These are phyloP conservation scores for Drosophila borealis DNA, from an alignment of 2,888 invertebrate species.

Conservation along the genomic window DNA sequence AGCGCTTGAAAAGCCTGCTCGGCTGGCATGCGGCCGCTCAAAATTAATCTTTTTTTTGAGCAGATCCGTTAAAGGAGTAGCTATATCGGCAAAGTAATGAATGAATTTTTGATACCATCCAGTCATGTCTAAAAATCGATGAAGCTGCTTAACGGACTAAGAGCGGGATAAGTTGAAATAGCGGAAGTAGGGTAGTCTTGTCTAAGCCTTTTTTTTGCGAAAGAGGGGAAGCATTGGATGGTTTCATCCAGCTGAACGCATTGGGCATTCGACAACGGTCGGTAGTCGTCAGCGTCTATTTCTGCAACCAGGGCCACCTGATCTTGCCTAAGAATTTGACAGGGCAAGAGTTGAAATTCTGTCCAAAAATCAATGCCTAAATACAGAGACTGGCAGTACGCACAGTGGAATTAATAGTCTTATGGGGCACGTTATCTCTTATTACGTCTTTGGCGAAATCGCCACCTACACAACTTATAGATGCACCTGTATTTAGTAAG, in stretches of 20 bases:
- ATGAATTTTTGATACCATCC: slow-evolving; percentile 3
- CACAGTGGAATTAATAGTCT: too few relatives aligned
- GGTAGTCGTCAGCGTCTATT: too few relatives aligned
- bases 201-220: too few relatives aligned
- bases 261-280: too few relatives aligned
- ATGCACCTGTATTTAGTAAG: too few relatives aligned
- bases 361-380: not conserved
- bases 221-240: too few relatives aligned
- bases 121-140: not conserved
- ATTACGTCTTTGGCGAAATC: too few relatives aligned
- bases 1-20: slow-evolving; percentile 11
- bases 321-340: not conserved
- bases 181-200: not conserved
- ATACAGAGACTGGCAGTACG: not conserved
- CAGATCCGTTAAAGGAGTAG: slow-evolving; percentile 9
- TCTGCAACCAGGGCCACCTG: not conserved
- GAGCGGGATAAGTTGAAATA: not conserved
- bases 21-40: slow-evolving; percentile 2
- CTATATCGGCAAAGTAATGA: not conserved
- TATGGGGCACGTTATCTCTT: too few relatives aligned
- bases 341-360: not conserved
- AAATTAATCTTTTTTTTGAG: not conserved
- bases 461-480: too few relatives aligned
- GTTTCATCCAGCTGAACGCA: too few relatives aligned
- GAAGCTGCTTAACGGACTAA: not conserved